Base-by-base conservation (phyloP, 2,888 invertebrate species). In the Tetropium fuscum region DNA sequence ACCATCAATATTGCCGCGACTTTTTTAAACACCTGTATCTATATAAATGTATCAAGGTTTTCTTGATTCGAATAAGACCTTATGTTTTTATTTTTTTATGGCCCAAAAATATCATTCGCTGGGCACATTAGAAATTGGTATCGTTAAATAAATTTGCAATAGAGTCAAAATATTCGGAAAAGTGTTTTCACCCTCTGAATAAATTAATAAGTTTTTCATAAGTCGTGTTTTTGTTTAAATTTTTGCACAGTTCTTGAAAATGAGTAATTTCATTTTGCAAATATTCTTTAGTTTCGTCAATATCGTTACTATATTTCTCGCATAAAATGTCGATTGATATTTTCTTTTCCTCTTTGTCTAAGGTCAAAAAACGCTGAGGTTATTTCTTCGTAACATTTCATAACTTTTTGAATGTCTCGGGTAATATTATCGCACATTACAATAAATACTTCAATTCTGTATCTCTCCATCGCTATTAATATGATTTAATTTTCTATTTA, bases 281-380 rank as follows among this genome's bases (percentile, higher is more conserved):
- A 22, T 22, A 22, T 22, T 22, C 22, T 22, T 22, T 22, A 5
- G 22, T 22, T 7, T 5, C 3, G 3, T 5, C 7, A 3, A 7
- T 22, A 5, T 7, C 22, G 3, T 5, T 30, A 7, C 10, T 30
- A 30, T 30, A 30, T n/a, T 30, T 30, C 30, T 30, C 30, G 7
- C 30, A 30, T 30, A 30, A 30, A 30, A 30, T 30, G n/a, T 30
- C n/a, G n/a, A 30, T 30, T 30, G 30, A 30, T n/a, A 30, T 30
- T n/a, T 30, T 30, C 3, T 10, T n/a, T 30, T 30, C 30, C n/a
- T 30, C 30, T 30, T 30, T 30, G n/a, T 30, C 30, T 7, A 30
- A 11, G 30, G 30, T 30, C 3, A 30, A 30, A 22, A 30, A 30
- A 30, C 6, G 30, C 30, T 30, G 30, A 30, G 8, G 30, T 30